A percentile compares a stretch with the other conserved stretches of the same genome.
Conservation (phyloP, 2,797 vertebrate genomes). For the Poecilia picta region DNA sequence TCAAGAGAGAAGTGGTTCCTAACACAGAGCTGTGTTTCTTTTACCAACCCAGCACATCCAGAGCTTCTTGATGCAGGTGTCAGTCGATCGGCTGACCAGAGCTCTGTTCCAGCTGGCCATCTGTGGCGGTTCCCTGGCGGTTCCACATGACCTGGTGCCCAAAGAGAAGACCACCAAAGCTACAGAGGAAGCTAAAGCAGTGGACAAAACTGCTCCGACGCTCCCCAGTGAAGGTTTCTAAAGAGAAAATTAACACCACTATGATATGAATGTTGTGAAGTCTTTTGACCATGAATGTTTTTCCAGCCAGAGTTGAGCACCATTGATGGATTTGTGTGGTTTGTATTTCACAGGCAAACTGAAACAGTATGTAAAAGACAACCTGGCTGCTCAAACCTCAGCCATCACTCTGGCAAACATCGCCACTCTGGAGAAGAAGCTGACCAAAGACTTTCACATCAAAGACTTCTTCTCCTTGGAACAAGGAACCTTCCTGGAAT, state of each 20-base stretch:
- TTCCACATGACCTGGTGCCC: constrained; percentile 76
- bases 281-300: neutral
- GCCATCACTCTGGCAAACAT: constrained; percentile 69
- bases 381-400: constrained; percentile 60
- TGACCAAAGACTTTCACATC: constrained; percentile 76
- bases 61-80: constrained; percentile 75
- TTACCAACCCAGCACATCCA: constrained; percentile 68
- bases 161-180: constrained; percentile 72
- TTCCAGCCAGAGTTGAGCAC: neutral
- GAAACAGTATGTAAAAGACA: constrained; percentile 76
- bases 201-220: constrained; percentile 35
- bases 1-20: neutral
- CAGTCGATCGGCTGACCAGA: constrained; percentile 67
- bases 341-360: constrained; percentile 68
- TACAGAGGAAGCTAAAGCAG: constrained; percentile 28
- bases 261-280: neutral
- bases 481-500: constrained; percentile 81
- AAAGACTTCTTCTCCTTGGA: constrained; percentile 76
- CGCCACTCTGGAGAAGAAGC: constrained; percentile 75
- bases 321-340: neutral
- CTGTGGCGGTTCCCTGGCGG: constrained; percentile 80
- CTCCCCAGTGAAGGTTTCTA: constrained; percentile 78
- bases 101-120: constrained; percentile 83
- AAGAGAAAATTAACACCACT: neutral
- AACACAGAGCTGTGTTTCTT: constrained; percentile 1